A percentile compares a stretch with the other conserved stretches of the same genome.
These are phyloP conservation scores for Macaria notata DNA, from an alignment of 2,888 invertebrate genomes.

Conservation along the genomic window DNA sequence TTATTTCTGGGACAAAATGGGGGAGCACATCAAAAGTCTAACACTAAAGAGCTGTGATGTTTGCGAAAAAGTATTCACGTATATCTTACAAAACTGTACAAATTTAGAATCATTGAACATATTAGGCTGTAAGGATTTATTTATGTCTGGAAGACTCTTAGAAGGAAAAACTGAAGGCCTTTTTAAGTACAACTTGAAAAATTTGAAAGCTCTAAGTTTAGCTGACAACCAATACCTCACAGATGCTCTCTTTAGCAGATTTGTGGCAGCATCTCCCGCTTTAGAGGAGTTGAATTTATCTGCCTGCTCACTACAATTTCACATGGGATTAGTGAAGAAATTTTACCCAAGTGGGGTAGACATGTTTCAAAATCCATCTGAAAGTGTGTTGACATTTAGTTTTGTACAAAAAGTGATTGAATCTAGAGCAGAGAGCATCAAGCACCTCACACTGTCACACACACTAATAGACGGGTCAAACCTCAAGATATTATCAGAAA, in stretches of 20 bases:
- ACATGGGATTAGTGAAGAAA: conserved; percentile 84
- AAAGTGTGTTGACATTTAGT: conserved; percentile 87
- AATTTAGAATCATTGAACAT: conserved; percentile 83
- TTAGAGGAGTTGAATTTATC: conserved; percentile 84
- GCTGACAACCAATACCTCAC: conserved; percentile 87
- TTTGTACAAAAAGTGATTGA: conserved; percentile 83
- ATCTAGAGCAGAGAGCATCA: conserved; percentile 77
- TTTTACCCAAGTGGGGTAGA: conserved; percentile 82
- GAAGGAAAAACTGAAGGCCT: conserved; percentile 82
- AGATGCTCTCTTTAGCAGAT: conserved; percentile 87
- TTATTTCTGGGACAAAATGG: conserved; percentile 82
- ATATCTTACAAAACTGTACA: conserved; percentile 80
- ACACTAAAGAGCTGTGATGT: conserved; percentile 83
- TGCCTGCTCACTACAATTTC: conserved; percentile 87
- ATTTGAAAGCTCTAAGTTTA: conserved; percentile 83
- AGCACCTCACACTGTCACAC: conserved; percentile 84
- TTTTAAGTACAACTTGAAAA: conserved; percentile 67
- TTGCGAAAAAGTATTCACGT: conserved; percentile 84
- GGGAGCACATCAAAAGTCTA: conserved; percentile 79
- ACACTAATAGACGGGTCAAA: conserved; percentile 86
- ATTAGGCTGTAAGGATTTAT: conserved; percentile 85
- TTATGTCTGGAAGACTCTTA: conserved; percentile 88
- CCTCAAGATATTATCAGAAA: conserved; percentile 78
- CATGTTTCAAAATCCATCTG: conserved; percentile 77
- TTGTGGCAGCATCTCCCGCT: conserved; percentile 82